Base-by-base conservation (phyloP, 1,140 invertebrate genomes). In the Solenopsis invicta region DNA sequence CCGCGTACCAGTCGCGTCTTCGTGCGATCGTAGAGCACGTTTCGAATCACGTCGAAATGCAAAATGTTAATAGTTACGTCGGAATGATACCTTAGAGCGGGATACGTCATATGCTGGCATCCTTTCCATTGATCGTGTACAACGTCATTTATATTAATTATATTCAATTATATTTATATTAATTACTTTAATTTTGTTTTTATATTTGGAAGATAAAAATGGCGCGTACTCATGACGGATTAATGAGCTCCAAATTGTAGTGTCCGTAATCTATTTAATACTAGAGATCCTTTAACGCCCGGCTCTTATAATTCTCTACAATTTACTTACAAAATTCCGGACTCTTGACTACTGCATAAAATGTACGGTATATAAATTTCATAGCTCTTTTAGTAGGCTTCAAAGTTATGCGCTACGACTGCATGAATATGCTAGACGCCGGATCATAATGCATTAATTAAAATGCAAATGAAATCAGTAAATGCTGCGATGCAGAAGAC, bases 371-470 rank as follows among this genome's bases (percentile, higher is more conserved):
- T 69, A 37, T 48, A 71, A 71, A 81, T 54, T 69, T 69, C 48
- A 66, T 66, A 48, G 24, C 56, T 81, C 66, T 71, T 80, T 74
- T 54, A 74, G 18, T 61, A 74, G 54, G 24, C 41, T 61, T n/a
- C 52, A 24, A 59, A 74, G 69, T 82, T 74, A 61, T 29, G 52
- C 67, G 50, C 66, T 37, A 66, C 29, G 48, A 54, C 48, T 78
- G 52, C 34, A 71, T 69, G 13, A 69, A 66, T 34, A 78, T 21
- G 48, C 50, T 48, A 71, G n/a, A 34, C 66, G 37, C 41, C 12
- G 41, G 54, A 34, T 69, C n/a, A 69, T 41, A n/a, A n/a, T n/a
- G n/a, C n/a, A 74, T 50, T 84, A 75, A 84, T 75, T 84, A 74
- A 75, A 62, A 75, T 75, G 69, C 56, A 84, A 84, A 84, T 75